A percentile compares a stretch with the other conserved stretches of the same genome.
Conservation (phyloP, 2,113 vertebrate genomes). For the Gallinago undulata region DNA sequence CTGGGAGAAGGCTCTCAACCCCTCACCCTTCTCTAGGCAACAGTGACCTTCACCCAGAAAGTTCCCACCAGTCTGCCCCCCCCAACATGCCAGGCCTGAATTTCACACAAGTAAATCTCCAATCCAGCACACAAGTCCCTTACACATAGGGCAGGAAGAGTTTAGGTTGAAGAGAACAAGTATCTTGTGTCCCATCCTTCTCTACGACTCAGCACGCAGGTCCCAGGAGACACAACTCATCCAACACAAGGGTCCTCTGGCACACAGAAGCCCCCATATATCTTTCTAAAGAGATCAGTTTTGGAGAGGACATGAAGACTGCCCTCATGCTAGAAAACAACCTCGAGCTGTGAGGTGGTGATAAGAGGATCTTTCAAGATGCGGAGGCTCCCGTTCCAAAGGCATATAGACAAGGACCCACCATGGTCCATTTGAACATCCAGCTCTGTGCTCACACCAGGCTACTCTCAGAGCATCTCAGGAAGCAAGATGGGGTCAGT, state of each 20-base stretch:
- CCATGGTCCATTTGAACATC: background rate
- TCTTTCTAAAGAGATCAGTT: background rate
- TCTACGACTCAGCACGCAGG: background rate
- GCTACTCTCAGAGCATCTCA: background rate
- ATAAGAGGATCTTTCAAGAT: background rate
- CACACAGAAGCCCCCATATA: background rate
- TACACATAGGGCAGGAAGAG: background rate
- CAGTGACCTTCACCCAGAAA: background rate
- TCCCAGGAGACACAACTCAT: background rate
- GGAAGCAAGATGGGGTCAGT: background rate
- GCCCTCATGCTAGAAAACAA: background rate
- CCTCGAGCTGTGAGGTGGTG: rapidly evolving
- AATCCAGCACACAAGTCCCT: background rate
- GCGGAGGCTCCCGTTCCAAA: background rate
- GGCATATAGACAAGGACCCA: background rate
- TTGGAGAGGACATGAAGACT: background rate
- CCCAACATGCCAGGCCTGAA: background rate
- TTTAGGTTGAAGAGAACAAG: background rate
- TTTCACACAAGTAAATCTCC: background rate
- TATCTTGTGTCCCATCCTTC: background rate
- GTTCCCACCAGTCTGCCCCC: background rate
- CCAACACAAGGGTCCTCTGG: background rate
- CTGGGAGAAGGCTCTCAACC: background rate
- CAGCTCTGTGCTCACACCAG: background rate
- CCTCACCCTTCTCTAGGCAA: background rate